phyloP scores from a whole-genome alignment of 2,113 vertebrate genomes.

The Corapipo altera region DNA sequence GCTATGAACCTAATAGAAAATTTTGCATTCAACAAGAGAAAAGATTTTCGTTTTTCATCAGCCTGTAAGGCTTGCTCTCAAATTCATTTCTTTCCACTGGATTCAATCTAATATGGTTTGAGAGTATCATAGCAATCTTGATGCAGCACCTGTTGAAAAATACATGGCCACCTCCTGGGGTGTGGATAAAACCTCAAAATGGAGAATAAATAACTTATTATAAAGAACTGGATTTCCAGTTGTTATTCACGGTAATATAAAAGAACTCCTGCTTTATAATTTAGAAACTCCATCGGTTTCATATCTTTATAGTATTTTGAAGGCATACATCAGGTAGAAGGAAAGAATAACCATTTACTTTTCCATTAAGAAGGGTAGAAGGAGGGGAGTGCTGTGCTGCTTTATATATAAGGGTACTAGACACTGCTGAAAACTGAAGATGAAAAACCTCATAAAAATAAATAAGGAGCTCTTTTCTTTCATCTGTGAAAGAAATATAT shows the following conservation, averaged over 20 bases:
- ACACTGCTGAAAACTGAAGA: not conserved
- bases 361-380: slow-evolving; percentile 52
- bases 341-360: slow-evolving; percentile 66
- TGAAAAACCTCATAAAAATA: slow-evolving; percentile 29
- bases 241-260: slow-evolving; percentile 55
- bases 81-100: slow-evolving; percentile 53
- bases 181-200: slow-evolving; percentile 75
- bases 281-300: slow-evolving; percentile 64
- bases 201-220: slow-evolving; percentile 75
- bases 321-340: slow-evolving; percentile 52
- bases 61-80: slow-evolving; percentile 48
- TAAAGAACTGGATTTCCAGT: slow-evolving; percentile 70
- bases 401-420: slow-evolving; percentile 32
- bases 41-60: slow-evolving; percentile 66
- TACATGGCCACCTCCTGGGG: slow-evolving; percentile 65
- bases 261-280: slow-evolving; percentile 68
- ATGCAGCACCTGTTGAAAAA: slow-evolving; percentile 41
- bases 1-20: slow-evolving; percentile 57
- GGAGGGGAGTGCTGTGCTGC: not conserved
- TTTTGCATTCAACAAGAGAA: slow-evolving; percentile 70
- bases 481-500: not conserved
- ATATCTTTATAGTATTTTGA: slow-evolving; percentile 63
- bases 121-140: slow-evolving; percentile 50
- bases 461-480: not conserved
- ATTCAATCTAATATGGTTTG: slow-evolving; percentile 55